Evolutionary conservation across 2,113 vertebrate species (phyloP).

Genomic region (Tiliqua scincoides): DNA sequence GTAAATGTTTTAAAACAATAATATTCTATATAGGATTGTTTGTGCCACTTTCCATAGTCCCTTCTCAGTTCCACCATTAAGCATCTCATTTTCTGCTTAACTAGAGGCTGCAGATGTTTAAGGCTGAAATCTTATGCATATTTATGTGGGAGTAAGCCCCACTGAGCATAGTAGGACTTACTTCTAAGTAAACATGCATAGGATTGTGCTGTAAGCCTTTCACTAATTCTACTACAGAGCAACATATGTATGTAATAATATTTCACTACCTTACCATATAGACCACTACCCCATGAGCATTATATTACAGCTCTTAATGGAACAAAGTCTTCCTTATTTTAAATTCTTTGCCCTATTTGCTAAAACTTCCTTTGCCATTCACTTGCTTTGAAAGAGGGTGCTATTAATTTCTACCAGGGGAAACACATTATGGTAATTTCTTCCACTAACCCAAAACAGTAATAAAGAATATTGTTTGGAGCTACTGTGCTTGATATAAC

Average conservation of each 20-base stretch:
- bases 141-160: too few species aligned
- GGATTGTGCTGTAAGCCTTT: background rate
- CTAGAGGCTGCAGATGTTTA: background rate
- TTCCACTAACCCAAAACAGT: background rate
- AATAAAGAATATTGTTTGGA: constrained; percentile 13
- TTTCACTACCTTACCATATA: constrained; percentile 22
- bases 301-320: background rate
- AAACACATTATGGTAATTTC: fast-evolving
- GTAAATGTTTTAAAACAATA: background rate
- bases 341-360: constrained; percentile 24
- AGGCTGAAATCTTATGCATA: background rate
- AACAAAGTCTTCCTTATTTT: constrained; percentile 1
- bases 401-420: background rate
- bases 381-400: background rate
- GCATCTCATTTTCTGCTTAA: background rate
- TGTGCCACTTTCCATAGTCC: background rate
- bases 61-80: background rate
- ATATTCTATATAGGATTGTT: background rate
- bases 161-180: background rate
- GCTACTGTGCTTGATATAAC: background rate
- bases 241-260: background rate
- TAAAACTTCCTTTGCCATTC: background rate
- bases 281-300: constrained; percentile 28
- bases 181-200: background rate
- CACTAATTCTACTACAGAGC: too few species aligned